Conservation (phyloP, 1,140 invertebrate genomes). For the Hydropsyche tenuis region DNA sequence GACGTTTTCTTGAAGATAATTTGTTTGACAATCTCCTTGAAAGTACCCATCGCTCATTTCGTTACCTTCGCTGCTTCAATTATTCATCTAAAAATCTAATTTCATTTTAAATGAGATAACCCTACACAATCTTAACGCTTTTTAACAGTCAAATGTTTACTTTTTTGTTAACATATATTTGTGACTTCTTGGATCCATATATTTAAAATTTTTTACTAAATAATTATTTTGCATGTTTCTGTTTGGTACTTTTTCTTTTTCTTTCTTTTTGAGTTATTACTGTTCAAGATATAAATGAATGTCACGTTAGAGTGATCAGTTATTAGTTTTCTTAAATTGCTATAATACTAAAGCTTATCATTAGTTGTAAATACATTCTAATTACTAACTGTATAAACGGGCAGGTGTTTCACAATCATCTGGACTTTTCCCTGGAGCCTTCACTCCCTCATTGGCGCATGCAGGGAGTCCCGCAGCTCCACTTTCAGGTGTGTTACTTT, state of each 20-base stretch:
- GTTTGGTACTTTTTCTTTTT: too few species aligned
- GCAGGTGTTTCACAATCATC: conserved; percentile 49
- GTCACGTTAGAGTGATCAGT: too few species aligned
- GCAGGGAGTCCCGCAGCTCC: conserved; percentile 46
- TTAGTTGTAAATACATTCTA: not conserved
- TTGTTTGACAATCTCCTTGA: conserved; percentile 1
- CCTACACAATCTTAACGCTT: not conserved
- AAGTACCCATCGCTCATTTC: not conserved
- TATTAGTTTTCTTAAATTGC: too few species aligned
- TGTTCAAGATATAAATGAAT: too few species aligned
- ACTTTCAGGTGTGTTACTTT: conserved; percentile 44
- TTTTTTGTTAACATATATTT: too few species aligned
- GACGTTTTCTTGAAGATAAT: not conserved
- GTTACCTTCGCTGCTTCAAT: not conserved
- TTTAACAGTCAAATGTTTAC: not conserved
- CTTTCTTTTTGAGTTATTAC: too few species aligned
- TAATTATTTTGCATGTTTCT: too few species aligned
- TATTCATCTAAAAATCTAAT: conserved; percentile 9
- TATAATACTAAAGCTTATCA: not conserved
- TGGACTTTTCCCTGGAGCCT: conserved; percentile 47
- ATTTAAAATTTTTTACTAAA: too few species aligned
- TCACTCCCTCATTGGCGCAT: conserved; percentile 45
- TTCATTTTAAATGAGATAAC: not conserved
- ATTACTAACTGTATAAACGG: conserved; percentile 29
- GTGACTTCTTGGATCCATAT: too few species aligned